Evolutionary conservation across 2,797 vertebrate genomes (phyloP).

Genomic region (Coendou prehensilis): DNA sequence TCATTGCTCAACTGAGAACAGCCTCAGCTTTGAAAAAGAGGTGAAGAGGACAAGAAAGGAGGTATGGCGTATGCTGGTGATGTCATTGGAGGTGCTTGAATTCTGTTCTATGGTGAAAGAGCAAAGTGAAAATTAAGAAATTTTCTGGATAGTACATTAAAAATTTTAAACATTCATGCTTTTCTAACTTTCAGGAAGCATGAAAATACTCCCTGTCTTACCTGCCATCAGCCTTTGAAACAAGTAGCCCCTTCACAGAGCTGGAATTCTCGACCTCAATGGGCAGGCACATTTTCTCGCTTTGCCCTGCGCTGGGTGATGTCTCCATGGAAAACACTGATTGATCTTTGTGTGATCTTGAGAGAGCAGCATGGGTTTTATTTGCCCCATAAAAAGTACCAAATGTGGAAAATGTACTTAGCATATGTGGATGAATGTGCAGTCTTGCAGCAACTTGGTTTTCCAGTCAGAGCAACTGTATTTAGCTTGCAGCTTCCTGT

Average conservation of each 20-base stretch:
- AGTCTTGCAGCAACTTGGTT: conserved; percentile 39
- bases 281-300: conserved; percentile 57
- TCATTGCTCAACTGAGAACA: conserved; percentile 31
- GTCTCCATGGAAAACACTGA: conserved; percentile 76
- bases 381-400: conserved; percentile 79
- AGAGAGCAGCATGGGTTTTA: conserved; percentile 76
- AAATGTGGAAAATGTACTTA: conserved; percentile 82
- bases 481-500: conserved; percentile 72
- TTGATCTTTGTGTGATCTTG: conserved; percentile 78
- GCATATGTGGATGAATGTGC: conserved; percentile 60
- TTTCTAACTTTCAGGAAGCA: conserved; percentile 59
- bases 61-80: background rate
- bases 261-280: conserved; percentile 6
- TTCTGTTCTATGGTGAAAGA: conserved; percentile 60
- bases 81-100: conserved; percentile 42
- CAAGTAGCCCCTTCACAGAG: conserved; percentile 57
- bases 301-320: conserved; percentile 42
- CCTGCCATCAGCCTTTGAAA: conserved; percentile 66
- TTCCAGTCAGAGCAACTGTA: conserved; percentile 66
- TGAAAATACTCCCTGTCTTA: conserved; percentile 42
- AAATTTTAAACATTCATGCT: conserved; percentile 17
- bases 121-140: conserved; percentile 53
- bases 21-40: conserved; percentile 49
- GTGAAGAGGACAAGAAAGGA: conserved; percentile 45
- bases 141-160: conserved; percentile 32